Evolutionary conservation across 2,888 invertebrate genomes (phyloP).

Genomic region (Mythimna lalbum): DNA sequence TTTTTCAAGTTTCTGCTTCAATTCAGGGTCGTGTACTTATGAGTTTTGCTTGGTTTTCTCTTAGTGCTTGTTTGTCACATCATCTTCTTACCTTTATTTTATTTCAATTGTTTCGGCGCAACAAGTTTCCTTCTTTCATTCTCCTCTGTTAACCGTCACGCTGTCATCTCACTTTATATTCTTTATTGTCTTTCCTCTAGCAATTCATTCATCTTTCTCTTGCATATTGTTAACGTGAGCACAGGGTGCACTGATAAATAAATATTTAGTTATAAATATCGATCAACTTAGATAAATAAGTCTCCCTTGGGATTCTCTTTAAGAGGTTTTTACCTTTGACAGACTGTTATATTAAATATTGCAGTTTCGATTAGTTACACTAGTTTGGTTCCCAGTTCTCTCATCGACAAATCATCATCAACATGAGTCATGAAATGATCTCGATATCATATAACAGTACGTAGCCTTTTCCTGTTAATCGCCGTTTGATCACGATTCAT

Average conservation of each 20-base stretch:
- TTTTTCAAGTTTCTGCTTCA: background rate
- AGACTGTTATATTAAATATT: background rate
- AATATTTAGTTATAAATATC: no score
- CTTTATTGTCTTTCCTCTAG: background rate
- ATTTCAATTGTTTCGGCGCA: no score
- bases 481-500: slow-evolving; percentile 37
- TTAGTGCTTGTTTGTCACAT: no score
- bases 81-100: no score
- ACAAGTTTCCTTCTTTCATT: background rate
- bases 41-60: no score
- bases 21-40: no score
- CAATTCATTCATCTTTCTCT: background rate
- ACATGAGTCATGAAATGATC: slow-evolving; percentile 44
- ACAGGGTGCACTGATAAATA: no score
- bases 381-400: background rate
- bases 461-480: slow-evolving; percentile 50
- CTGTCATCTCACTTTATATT: background rate
- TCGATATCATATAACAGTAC: slow-evolving; percentile 38
- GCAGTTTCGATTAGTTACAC: background rate
- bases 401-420: slow-evolving; percentile 23
- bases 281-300: no score
- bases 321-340: background rate
- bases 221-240: no score
- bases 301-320: no score
- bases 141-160: background rate